phyloP scores from a whole-genome alignment of 2,888 invertebrate species.

The Cryptocheilus praepositus region DNA sequence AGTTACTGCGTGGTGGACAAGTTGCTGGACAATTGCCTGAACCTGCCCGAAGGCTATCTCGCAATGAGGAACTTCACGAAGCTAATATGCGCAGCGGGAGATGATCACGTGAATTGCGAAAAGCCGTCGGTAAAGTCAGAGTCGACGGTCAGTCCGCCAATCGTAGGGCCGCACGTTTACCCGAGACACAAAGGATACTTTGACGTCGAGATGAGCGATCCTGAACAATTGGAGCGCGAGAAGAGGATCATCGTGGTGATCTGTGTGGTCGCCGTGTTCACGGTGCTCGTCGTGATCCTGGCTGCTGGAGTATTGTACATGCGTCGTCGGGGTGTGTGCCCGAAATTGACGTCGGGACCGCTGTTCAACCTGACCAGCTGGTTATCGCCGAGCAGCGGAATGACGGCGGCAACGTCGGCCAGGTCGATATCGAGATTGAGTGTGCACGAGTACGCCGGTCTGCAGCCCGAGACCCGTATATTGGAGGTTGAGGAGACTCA shows the following conservation, averaged over 20 bases:
- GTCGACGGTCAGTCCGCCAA: conserved; percentile 68
- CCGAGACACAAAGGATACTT: conserved; percentile 69
- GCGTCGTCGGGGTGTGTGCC: conserved; percentile 69
- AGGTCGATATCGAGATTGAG: conserved; percentile 79
- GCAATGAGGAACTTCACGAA: conserved; percentile 80
- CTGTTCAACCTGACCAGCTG: conserved; percentile 63
- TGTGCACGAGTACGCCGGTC: conserved; percentile 80
- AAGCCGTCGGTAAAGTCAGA: conserved; percentile 74
- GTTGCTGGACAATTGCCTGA: conserved; percentile 80
- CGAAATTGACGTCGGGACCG: conserved; percentile 67
- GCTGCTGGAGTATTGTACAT: conserved; percentile 69
- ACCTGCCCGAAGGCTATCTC: conserved; percentile 80
- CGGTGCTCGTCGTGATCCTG: conserved; percentile 65
- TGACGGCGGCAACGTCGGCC: conserved; percentile 77
- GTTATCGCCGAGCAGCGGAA: conserved; percentile 67
- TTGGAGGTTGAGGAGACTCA: conserved; percentile 74
- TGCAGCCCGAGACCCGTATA: conserved; percentile 78
- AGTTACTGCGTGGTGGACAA: conserved; percentile 81
- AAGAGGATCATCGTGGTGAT: conserved; percentile 69
- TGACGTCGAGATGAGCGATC: conserved; percentile 71
- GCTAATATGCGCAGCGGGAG: conserved; percentile 77
- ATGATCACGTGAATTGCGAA: conserved; percentile 77
- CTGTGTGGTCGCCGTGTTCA: conserved; percentile 65
- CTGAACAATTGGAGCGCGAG: conserved; percentile 68
- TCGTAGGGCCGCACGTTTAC: conserved; percentile 70